phyloP scores from a whole-genome alignment of 2,797 vertebrate genomes.

The Amniataba percoides region DNA sequence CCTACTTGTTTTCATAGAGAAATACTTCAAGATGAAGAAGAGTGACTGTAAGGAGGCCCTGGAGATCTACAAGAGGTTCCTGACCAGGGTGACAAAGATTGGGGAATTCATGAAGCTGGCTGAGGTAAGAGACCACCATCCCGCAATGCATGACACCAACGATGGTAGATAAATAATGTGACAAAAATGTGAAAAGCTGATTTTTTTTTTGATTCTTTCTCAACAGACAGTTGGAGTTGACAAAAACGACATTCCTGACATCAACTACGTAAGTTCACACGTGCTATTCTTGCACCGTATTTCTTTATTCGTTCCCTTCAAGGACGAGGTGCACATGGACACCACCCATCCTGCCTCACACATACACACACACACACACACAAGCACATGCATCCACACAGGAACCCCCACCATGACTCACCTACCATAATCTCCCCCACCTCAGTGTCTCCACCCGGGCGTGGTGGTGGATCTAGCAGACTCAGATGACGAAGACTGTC shows the following conservation, averaged over 20 bases:
- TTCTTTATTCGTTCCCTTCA: not conserved
- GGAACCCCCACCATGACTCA: constrained; percentile 48
- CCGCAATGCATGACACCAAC: not conserved
- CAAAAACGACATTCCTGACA: constrained; percentile 99
- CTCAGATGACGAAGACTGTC: constrained; percentile 86
- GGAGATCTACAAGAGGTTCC: constrained; percentile 99
- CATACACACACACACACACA: constrained; percentile 18
- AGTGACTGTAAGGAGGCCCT: constrained; percentile 98
- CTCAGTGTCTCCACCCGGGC: constrained; percentile 88
- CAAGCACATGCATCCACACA: constrained; percentile 26
- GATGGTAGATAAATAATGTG: not conserved
- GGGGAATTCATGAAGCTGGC: constrained; percentile 99
- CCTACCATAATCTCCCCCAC: constrained; percentile 61
- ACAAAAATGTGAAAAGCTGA: not conserved
- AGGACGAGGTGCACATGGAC: constrained; percentile 28
- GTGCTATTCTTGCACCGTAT: fast-evolving
- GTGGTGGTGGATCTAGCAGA: constrained; percentile 87
- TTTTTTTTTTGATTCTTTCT: constrained; percentile 60
- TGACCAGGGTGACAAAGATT: constrained; percentile 98
- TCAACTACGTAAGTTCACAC: constrained; percentile 93
- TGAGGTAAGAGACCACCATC: constrained; percentile 86
- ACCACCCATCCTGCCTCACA: constrained; percentile 2
- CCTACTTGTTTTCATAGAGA: constrained; percentile 85
- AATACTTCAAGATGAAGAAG: constrained; percentile 99
- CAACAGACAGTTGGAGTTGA: constrained; percentile 98